Conservation (phyloP, 2,113 vertebrate species). For the Blennius ocellaris region DNA sequence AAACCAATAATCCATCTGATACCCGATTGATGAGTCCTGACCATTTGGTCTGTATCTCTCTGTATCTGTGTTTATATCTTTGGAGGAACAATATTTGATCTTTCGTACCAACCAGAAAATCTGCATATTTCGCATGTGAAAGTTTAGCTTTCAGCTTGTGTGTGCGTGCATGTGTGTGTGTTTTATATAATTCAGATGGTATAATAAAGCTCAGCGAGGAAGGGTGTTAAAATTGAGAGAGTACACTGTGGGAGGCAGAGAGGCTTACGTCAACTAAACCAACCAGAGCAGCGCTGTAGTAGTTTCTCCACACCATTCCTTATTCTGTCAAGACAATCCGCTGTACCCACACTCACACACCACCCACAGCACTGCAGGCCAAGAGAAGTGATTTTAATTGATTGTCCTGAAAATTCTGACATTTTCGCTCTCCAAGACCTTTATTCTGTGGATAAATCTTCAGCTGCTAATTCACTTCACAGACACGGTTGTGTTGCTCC, state of each 20-base stretch:
- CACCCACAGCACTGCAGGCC: conserved; percentile 45
- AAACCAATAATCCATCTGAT: conserved; percentile 40
- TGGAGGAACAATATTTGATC: conserved; percentile 19
- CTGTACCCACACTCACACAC: conserved; percentile 34
- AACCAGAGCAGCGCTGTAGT: conserved; percentile 57
- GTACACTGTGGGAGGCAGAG: conserved; percentile 61
- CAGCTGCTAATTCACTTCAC: not conserved
- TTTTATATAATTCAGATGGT: not conserved
- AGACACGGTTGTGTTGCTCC: not conserved
- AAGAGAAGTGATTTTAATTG: conserved; percentile 29
- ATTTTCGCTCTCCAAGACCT: conserved; percentile 9
- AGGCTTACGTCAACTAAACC: conserved; percentile 65
- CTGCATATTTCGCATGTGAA: no score
- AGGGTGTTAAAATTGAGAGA: conserved; percentile 44
- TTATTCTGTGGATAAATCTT: rapidly evolving
- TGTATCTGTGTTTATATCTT: no score
- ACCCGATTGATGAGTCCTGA: no score
- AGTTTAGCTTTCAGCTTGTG: no score
- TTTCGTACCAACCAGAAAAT: conserved; percentile 37
- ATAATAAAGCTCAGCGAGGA: not conserved
- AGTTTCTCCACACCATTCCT: conserved; percentile 62
- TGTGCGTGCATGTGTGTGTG: no score
- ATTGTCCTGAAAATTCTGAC: conserved; percentile 34
- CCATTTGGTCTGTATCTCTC: not conserved
- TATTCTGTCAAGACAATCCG: conserved; percentile 52